phyloP scores from a whole-genome alignment of 2,113 vertebrate species.

The Trematocara nigrifrons region DNA sequence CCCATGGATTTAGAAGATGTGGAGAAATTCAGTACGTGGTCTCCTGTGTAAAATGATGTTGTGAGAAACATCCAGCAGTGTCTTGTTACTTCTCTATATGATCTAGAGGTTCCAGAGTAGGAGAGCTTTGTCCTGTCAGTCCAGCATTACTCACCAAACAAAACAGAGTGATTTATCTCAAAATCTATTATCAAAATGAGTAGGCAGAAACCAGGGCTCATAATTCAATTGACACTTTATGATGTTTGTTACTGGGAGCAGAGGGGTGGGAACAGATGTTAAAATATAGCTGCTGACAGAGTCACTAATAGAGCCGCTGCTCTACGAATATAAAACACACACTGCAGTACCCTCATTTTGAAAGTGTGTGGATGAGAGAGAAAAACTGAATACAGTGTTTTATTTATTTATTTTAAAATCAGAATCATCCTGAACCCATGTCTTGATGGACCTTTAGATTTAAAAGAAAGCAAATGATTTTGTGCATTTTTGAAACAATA shows the following conservation, averaged over 20 bases:
- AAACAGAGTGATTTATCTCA: conserved; percentile 49
- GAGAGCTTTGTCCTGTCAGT: conserved; percentile 36
- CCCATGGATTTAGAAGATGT: conserved; percentile 29
- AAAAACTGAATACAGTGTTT: conserved; percentile 4
- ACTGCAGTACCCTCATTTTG: conserved; percentile 15
- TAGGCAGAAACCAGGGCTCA: conserved; percentile 49
- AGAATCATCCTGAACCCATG: not conserved
- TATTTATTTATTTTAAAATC: not conserved
- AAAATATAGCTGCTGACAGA: conserved; percentile 53
- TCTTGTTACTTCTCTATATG: conserved; percentile 30
- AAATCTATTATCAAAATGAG: conserved; percentile 63
- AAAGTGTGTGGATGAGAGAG: conserved; percentile 6
- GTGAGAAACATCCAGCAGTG: conserved; percentile 20
- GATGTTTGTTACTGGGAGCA: conserved; percentile 43
- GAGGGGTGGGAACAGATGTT: conserved; percentile 22
- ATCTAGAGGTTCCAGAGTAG: conserved; percentile 17
- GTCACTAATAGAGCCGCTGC: conserved; percentile 53
- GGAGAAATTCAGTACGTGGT: conserved; percentile 28
- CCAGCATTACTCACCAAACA: conserved; percentile 38
- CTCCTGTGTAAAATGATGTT: conserved; percentile 20
- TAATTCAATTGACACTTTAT: conserved; percentile 53
- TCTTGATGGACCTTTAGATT: not conserved
- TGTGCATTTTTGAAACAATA: not conserved
- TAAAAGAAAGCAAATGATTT: not conserved
- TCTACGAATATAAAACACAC: conserved; percentile 39